These are phyloP conservation scores for Hipposideros armiger DNA, from an alignment of 2,113 vertebrate species.

Conservation along the genomic window DNA sequence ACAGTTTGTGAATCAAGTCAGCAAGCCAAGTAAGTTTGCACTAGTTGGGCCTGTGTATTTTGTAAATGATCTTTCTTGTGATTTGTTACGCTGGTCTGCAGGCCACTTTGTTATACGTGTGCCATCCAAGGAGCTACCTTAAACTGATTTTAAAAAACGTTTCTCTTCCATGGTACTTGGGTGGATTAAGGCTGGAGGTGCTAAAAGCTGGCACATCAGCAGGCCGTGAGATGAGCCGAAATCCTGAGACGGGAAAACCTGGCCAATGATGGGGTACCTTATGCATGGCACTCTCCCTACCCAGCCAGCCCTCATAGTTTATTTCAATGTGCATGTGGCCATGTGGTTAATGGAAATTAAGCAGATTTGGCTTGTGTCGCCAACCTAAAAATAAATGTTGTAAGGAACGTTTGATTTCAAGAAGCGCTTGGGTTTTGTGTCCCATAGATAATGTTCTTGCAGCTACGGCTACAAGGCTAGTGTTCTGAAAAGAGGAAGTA, in stretches of 20 bases:
- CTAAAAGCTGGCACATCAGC: background rate
- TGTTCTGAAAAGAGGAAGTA: slow-evolving; percentile 15
- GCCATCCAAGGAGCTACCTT: background rate
- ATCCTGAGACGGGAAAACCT: slow-evolving; percentile 30
- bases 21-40: slow-evolving; percentile 17
- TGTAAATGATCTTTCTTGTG: slow-evolving; percentile 12
- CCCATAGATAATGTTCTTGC: slow-evolving; percentile 53
- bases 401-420: slow-evolving; percentile 74
- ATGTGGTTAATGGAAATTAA: slow-evolving; percentile 71
- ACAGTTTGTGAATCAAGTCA: slow-evolving; percentile 1
- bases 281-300: background rate
- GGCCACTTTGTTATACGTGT: background rate
- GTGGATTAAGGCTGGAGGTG: slow-evolving; percentile 54
- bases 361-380: slow-evolving; percentile 60
- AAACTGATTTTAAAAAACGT: slow-evolving; percentile 21
- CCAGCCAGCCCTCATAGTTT: background rate
- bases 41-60: background rate
- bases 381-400: slow-evolving; percentile 70
- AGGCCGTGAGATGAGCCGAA: background rate
- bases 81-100: background rate
- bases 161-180: slow-evolving; percentile 6
- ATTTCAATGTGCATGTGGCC: slow-evolving; percentile 1
- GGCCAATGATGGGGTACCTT: slow-evolving; percentile 26
- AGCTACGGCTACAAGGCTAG: slow-evolving; percentile 1
- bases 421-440: slow-evolving; percentile 46